Evolutionary conservation across 2,888 invertebrate genomes (phyloP), one percentile per base, ranked within the genome.

Genomic region (Gandaritis pyraliata): DNA sequence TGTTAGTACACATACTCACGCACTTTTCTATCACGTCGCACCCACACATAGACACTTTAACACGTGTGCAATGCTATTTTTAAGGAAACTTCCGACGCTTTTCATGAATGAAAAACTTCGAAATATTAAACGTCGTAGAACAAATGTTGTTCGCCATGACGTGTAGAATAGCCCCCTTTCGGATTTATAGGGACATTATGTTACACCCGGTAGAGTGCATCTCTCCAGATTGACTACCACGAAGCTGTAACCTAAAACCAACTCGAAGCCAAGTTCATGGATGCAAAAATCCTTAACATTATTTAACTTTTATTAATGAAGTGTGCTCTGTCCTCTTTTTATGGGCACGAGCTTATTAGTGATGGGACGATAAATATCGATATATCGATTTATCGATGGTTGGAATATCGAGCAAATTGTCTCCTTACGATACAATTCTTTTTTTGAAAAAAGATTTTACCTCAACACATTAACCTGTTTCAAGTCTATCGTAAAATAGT

Each of bases 301-400:
- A 88, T 87, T 88, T 87, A 86, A 87, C 84, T 86, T 86, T 85
- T 86, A 82, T 82, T 87, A 87, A 85, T 87, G 86, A 88, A 87
- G 89, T 87, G 86, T 85, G 83, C 80, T 69, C 71, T 76, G 80
- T 87, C 82, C 77, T 88, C 82, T 84, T 88, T 86, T 88, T 87
- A 82, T 76, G 62, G 82, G 86, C 87, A 88, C 87, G 87, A 84
- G 87, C 80, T 77, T 58, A 13, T 30, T 78, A 85, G 85, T 78
- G 86, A 72, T 75, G 85, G 58, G 68, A 54, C 18, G 3, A 49
- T 43, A 16, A 10, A 11, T 23, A 39, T 29, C 15, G 15, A 5
- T n/a, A 3, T 43, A 8, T 43, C 8, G 11, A 33, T 43, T 3
- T 36, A 52, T 65, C 51, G 58, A 60, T 56, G 23, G 6, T 1